phyloP scores from a whole-genome alignment of 2,888 invertebrate genomes.

The Coleophora deauratella region DNA sequence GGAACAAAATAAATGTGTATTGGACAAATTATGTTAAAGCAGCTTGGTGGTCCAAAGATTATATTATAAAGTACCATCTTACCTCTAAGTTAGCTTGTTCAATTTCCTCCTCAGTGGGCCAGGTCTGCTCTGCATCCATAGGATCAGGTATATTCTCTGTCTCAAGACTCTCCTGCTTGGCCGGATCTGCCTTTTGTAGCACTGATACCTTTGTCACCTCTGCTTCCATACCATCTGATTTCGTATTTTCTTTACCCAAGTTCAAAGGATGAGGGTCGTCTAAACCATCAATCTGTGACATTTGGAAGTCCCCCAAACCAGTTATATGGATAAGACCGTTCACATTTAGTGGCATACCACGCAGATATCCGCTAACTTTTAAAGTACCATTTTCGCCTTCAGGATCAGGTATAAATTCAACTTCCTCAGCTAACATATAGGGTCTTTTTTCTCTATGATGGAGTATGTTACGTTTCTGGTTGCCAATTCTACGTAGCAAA shows the following conservation, averaged over 20 bases:
- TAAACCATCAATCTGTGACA: slow-evolving; percentile 83
- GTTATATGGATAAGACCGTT: slow-evolving; percentile 93
- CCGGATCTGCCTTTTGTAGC: slow-evolving; percentile 76
- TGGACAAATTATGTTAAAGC: background rate
- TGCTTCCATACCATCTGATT: slow-evolving; percentile 56
- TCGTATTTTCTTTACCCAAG: slow-evolving; percentile 63
- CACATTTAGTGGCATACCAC: slow-evolving; percentile 88
- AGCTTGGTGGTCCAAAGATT: too few species aligned
- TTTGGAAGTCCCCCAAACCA: slow-evolving; percentile 95
- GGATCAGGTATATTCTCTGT: slow-evolving; percentile 89
- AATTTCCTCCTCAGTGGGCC: slow-evolving; percentile 95
- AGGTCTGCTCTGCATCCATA: slow-evolving; percentile 97
- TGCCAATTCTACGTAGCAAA: slow-evolving; percentile 78
- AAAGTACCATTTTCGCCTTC: slow-evolving; percentile 76
- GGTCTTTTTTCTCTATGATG: slow-evolving; percentile 84
- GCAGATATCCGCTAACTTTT: slow-evolving; percentile 89
- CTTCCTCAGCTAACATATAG: slow-evolving; percentile 87
- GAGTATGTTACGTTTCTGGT: slow-evolving; percentile 84
- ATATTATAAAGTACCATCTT: slow-evolving; percentile 6
- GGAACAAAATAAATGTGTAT: slow-evolving; percentile 13
- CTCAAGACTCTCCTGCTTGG: slow-evolving; percentile 82
- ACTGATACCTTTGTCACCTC: slow-evolving; percentile 54
- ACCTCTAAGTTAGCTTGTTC: slow-evolving; percentile 78
- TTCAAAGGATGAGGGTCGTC: slow-evolving; percentile 80
- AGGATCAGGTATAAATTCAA: slow-evolving; percentile 75